phyloP scores from a whole-genome alignment of 53 echinoderm and acorn worm species.

The Patiria pectinifera region DNA sequence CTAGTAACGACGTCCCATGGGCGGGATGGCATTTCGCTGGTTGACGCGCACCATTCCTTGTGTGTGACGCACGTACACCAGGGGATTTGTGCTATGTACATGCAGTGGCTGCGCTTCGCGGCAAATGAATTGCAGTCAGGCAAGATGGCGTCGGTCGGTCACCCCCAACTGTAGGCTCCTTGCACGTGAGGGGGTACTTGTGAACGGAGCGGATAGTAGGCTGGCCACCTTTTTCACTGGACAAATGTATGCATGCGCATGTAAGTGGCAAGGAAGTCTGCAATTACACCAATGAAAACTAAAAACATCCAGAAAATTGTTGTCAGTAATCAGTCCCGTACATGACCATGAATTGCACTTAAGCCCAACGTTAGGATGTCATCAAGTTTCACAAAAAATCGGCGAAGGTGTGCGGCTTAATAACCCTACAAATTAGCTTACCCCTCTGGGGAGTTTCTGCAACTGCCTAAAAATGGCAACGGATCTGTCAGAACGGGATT shows the following conservation, averaged over 20 bases:
- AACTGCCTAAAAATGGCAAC: not conserved
- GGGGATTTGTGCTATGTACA: too few relatives aligned
- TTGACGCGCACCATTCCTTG: too few relatives aligned
- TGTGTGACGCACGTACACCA: too few relatives aligned
- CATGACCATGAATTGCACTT: not conserved
- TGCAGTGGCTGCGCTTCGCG: too few relatives aligned
- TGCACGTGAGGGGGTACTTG: too few relatives aligned
- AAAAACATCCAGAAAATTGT: not conserved
- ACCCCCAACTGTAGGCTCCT: too few relatives aligned
- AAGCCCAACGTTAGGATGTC: not conserved
- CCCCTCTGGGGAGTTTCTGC: not conserved
- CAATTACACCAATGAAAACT: not conserved
- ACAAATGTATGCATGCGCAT: not conserved
- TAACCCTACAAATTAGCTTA: not conserved
- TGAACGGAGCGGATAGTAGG: too few relatives aligned
- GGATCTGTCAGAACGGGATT: conserved; percentile 19
- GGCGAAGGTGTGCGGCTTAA: not conserved
- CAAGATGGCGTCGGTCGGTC: too few relatives aligned
- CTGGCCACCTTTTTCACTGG: not conserved
- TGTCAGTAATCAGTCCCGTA: not conserved
- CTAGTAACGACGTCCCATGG: too few relatives aligned
- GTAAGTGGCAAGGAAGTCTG: not conserved
- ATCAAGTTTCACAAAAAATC: conserved; percentile 6
- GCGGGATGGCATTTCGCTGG: too few relatives aligned
- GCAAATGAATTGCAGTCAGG: too few relatives aligned